Percentiles rank a stretch among this genome's conserved stretches.
phyloP scores from a whole-genome alignment of 2,797 vertebrate genomes.

The Mallotus villosus region DNA sequence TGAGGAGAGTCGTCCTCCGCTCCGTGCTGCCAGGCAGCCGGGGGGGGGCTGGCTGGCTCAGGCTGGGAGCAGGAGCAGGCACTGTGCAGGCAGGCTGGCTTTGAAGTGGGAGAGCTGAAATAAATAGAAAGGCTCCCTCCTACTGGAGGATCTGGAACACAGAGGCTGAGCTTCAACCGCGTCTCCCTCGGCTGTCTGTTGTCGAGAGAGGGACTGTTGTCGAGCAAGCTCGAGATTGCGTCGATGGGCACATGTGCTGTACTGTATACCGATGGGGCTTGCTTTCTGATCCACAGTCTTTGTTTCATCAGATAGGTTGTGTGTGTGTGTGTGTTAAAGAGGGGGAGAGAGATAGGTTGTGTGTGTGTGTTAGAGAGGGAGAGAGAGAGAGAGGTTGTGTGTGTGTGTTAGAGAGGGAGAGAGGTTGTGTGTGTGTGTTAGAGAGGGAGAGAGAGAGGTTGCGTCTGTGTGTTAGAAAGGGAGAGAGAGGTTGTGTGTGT shows the following conservation, averaged over 20 bases:
- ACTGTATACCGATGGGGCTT: not conserved
- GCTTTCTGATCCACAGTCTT: not conserved
- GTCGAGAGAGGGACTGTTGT: not conserved
- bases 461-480: not conserved
- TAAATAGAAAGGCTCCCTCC: constrained; percentile 4
- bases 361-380: not conserved
- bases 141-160: not conserved
- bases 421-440: too few relatives aligned
- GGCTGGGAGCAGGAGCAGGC: not conserved
- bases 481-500: not conserved
- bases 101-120: not conserved
- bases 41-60: not conserved
- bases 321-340: not conserved
- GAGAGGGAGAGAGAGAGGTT: not conserved
- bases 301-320: not conserved
- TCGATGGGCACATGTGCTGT: not conserved
- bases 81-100: not conserved
- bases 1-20: not conserved
- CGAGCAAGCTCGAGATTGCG: not conserved
- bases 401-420: not conserved
- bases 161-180: not conserved
- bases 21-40: not conserved
- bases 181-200: not conserved
- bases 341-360: not conserved
- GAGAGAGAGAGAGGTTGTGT: not conserved